A percentile compares a stretch with the other conserved stretches of the same genome.
These are phyloP conservation scores for Dynastes maya DNA, from an alignment of 2,888 invertebrate genomes.

Conservation along the genomic window DNA sequence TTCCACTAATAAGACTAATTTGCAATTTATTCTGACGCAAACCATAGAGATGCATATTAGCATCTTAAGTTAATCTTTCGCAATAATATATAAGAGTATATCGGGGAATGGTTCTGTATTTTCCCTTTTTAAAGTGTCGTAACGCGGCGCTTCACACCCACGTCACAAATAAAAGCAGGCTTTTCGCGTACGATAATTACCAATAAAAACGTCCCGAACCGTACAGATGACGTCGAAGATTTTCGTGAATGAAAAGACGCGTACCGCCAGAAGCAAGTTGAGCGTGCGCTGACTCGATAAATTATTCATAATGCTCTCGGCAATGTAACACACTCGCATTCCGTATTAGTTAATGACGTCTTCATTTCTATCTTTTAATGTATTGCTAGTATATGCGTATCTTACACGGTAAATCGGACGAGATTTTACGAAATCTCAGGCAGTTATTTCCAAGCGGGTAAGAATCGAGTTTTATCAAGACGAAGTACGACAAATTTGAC, in stretches of 20 bases:
- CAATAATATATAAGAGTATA: not conserved
- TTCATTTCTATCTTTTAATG: not conserved
- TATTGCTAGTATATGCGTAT: too few relatives aligned
- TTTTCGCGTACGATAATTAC: not conserved
- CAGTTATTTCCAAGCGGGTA: too few relatives aligned
- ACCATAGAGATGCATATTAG: not conserved
- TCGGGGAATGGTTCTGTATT: not conserved
- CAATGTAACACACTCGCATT: slow-evolving; percentile 17
- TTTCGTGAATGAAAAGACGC: slow-evolving; percentile 36
- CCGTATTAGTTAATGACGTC: slow-evolving; percentile 32
- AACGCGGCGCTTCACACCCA: not conserved
- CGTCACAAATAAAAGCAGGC: slow-evolving; percentile 29
- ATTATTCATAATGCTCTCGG: slow-evolving; percentile 26
- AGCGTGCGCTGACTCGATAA: slow-evolving; percentile 2
- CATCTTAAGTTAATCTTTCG: not conserved
- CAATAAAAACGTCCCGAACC: not conserved
- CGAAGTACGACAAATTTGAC: too few relatives aligned
- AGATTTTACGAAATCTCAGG: too few relatives aligned
- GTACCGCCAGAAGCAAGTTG: not conserved
- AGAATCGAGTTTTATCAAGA: too few relatives aligned
- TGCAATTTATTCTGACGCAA: slow-evolving; percentile 19
- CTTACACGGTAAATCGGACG: not conserved
- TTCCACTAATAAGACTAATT: slow-evolving; percentile 1
- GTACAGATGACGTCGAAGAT: slow-evolving; percentile 22
- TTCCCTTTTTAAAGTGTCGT: not conserved